Conservation (phyloP, 2,113 vertebrate species). For the Pachyramphus minor region DNA sequence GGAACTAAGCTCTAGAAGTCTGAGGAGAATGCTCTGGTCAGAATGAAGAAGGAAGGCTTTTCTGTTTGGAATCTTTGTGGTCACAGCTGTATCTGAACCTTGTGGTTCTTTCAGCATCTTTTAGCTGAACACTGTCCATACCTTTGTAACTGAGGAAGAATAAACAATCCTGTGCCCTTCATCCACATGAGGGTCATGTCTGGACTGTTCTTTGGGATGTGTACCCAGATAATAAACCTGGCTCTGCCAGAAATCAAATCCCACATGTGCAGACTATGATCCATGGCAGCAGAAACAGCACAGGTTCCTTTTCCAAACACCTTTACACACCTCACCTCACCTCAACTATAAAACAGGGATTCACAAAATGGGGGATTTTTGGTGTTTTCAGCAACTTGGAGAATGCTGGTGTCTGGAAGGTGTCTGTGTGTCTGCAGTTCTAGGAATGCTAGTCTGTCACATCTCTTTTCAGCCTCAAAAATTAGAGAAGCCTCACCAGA, state of each 20-base stretch:
- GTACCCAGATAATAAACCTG: constrained; percentile 62
- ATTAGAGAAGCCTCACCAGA: constrained; percentile 55
- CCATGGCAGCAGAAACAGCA: constrained; percentile 75
- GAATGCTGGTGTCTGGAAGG: not conserved
- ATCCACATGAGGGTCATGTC: constrained; percentile 60
- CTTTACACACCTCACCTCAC: constrained; percentile 70
- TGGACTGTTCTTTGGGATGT: not conserved
- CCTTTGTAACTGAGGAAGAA: constrained; percentile 70
- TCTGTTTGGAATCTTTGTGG: not conserved
- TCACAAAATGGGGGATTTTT: not conserved
- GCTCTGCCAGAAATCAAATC: constrained; percentile 69
- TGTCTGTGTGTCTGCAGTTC: not conserved
- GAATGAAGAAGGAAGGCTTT: not conserved
- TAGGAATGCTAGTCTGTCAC: not conserved
- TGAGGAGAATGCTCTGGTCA: not conserved
- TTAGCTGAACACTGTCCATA: not conserved
- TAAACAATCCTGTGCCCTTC: constrained; percentile 61
- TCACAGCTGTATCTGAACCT: not conserved
- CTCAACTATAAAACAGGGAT: constrained; percentile 49
- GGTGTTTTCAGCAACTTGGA: not conserved
- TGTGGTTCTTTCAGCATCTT: not conserved
- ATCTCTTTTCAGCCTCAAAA: not conserved
- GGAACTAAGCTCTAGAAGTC: not conserved
- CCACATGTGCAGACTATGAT: constrained; percentile 75
- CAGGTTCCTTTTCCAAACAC: constrained; percentile 49